Evolutionary conservation across 1,140 invertebrate species (phyloP), one percentile per base, ranked within the genome.

Genomic region (Brachystomella parvula): DNA sequence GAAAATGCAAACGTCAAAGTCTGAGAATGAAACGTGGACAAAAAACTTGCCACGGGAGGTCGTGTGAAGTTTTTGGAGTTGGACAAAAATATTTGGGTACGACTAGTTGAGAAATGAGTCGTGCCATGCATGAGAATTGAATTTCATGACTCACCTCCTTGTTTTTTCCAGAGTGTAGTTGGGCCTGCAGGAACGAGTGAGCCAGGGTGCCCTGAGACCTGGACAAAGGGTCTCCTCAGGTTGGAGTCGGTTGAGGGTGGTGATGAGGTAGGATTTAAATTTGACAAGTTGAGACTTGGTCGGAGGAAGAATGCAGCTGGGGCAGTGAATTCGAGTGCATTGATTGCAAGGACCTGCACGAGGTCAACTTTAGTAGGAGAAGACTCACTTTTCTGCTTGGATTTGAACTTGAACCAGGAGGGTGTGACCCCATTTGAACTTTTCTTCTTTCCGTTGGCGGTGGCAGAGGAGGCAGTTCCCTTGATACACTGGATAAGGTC

Each of bases 351-450:
- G 15, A 53, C 49, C 24, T 53, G 49, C 6, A 53, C 49, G 6
- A 53, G 49, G 49, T 53, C 49, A 12, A 53, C 24, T 53, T 53
- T 53, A 24, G 49, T 15, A 24, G 12, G 6, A 9, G 35, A 39
- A 6, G 35, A n/a, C n/a, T n/a, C n/a, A n/a, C n/a, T 24, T 19
- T 3, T 24, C 49, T 12, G 24, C 24, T 53, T 53, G 49, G 49
- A 53, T 26, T 53, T 53, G 24, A 53, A 53, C 49, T 53, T 53
- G 49, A 53, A 53, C 49, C 49, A 53, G 3, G 49, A 53, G 21
- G 49, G 49, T 6, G 49, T 53, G 3, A 24, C 24, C 6, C 12
- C 12, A 9, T 12, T 44, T 26, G 49, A 53, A 15, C 49, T 15
- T 53, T 12, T 6, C 49, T 53, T 53, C 21, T 53, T 53, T 24